A percentile compares a stretch with the other conserved stretches of the same genome.
Evolutionary conservation across 2,797 vertebrate genomes (phyloP).

Genomic region (Myripristis murdjan): DNA sequence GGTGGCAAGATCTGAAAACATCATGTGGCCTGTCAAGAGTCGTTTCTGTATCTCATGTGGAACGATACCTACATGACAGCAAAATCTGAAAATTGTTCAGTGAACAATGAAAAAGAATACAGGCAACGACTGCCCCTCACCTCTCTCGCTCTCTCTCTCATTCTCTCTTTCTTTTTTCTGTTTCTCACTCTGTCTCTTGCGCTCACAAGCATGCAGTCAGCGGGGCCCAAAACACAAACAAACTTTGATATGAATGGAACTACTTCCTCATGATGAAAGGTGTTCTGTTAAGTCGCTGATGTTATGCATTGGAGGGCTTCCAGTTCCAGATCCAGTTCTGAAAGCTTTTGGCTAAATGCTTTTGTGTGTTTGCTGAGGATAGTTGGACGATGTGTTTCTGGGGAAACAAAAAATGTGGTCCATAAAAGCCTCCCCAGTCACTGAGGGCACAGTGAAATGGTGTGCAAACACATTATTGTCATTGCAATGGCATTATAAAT

Average conservation of each 20-base stretch:
- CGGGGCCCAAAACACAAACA: conserved; percentile 17
- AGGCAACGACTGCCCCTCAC: conserved; percentile 34
- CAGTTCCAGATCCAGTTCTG: conserved; percentile 16
- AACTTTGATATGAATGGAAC: conserved; percentile 31
- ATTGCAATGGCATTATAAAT: conserved; percentile 82
- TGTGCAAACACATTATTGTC: conserved; percentile 82
- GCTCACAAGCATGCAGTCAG: conserved; percentile 6
- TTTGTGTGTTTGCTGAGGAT: conserved; percentile 58
- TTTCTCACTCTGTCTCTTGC: conserved; percentile 14
- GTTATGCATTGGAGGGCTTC: conserved; percentile 45
- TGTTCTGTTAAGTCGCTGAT: conserved; percentile 24
- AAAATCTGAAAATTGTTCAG: conserved; percentile 74
- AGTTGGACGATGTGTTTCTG: conserved; percentile 67
- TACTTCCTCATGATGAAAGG: conserved; percentile 4
- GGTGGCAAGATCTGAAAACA: conserved; percentile 63
- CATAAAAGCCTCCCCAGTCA: conserved; percentile 72
- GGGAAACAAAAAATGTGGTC: conserved; percentile 64
- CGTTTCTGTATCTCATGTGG: conserved; percentile 72
- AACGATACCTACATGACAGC: conserved; percentile 78
- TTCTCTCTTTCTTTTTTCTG: not conserved
- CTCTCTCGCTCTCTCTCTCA: conserved; percentile 1
- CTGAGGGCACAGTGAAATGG: conserved; percentile 78
- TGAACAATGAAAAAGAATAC: conserved; percentile 72
- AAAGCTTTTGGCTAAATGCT: conserved; percentile 49
- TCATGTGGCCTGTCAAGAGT: conserved; percentile 64